A percentile compares a stretch with the other conserved stretches of the same genome.
Evolutionary conservation across 2,888 invertebrate genomes (phyloP).

Genomic region (Cotesia congregata): DNA sequence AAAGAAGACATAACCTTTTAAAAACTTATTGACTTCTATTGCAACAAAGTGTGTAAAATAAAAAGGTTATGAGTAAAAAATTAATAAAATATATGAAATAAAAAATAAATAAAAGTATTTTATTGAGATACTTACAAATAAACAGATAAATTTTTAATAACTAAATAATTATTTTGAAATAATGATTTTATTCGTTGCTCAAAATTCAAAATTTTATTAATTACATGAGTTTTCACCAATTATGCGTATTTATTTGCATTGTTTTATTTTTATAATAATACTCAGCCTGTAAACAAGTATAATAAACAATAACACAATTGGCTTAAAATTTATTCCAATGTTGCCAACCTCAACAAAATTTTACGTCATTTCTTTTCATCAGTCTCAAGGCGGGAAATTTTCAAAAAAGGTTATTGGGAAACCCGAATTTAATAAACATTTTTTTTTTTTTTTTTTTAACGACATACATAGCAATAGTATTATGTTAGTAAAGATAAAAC

Average conservation of each 20-base stretch:
- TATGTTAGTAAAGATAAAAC: conserved; percentile 8
- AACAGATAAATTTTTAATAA: neutral
- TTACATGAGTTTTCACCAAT: neutral
- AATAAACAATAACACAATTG: neutral
- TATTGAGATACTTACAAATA: conserved; percentile 8
- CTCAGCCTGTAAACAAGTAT: neutral
- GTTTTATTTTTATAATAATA: neutral
- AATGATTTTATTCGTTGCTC: conserved; percentile 13
- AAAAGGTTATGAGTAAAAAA: neutral
- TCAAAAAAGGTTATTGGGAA: neutral
- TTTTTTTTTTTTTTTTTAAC: neutral
- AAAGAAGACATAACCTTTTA: too few species aligned
- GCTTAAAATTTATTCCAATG: neutral
- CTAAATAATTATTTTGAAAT: conserved; percentile 6
- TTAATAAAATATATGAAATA: conserved; percentile 1
- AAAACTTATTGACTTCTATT: too few species aligned
- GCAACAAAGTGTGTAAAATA: too few species aligned
- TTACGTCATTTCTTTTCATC: neutral
- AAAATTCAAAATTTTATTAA: neutral
- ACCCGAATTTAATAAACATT: neutral
- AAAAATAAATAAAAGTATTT: neutral
- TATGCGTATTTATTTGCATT: neutral
- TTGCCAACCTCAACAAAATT: conserved; percentile 11
- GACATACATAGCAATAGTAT: neutral
- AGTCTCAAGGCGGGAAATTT: conserved; percentile 17